Conservation (phyloP, 1,140 invertebrate genomes). For the Drosophila dunni region DNA sequence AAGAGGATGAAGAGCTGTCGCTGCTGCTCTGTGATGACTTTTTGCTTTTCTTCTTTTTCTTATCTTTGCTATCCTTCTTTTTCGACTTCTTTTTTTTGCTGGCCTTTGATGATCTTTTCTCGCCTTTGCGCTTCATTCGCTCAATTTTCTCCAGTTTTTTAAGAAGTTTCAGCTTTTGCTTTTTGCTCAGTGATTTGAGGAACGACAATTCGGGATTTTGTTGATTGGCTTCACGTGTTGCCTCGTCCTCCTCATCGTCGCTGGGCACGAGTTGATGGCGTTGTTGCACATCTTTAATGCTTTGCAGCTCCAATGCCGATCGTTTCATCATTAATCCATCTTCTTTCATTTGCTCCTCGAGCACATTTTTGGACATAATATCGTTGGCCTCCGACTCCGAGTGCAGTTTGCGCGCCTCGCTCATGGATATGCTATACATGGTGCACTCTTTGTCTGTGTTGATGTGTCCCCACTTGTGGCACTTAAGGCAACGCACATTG, state of each 20-base stretch:
- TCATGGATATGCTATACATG: constrained; percentile 94
- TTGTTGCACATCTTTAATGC: constrained; percentile 65
- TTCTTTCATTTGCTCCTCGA: constrained; percentile 96
- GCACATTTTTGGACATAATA: constrained; percentile 88
- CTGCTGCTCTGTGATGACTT: constrained; percentile 20
- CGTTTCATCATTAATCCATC: constrained; percentile 95
- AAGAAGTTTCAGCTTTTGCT: constrained; percentile 95
- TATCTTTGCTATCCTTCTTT: constrained; percentile 64
- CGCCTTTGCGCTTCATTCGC: constrained; percentile 85
- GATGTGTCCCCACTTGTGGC: constrained; percentile 99
- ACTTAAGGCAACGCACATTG: constrained; percentile 99
- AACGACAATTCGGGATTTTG: constrained; percentile 85
- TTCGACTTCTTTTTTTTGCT: constrained; percentile 64
- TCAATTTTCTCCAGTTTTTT: constrained; percentile 94
- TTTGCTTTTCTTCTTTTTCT: constrained; percentile 50
- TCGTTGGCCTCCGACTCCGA: constrained; percentile 86
- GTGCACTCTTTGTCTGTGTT: constrained; percentile 98
- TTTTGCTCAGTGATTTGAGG: constrained; percentile 92
- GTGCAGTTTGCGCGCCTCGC: constrained; percentile 87
- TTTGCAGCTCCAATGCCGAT: constrained; percentile 86
- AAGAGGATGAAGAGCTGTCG: constrained; percentile 26
- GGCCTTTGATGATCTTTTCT: constrained; percentile 43
- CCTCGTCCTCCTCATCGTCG: constrained; percentile 87
- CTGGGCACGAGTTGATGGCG: constrained; percentile 84
- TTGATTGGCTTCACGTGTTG: constrained; percentile 79